Conservation (phyloP, 2,797 vertebrate genomes). For the Sebastes reedi region DNA sequence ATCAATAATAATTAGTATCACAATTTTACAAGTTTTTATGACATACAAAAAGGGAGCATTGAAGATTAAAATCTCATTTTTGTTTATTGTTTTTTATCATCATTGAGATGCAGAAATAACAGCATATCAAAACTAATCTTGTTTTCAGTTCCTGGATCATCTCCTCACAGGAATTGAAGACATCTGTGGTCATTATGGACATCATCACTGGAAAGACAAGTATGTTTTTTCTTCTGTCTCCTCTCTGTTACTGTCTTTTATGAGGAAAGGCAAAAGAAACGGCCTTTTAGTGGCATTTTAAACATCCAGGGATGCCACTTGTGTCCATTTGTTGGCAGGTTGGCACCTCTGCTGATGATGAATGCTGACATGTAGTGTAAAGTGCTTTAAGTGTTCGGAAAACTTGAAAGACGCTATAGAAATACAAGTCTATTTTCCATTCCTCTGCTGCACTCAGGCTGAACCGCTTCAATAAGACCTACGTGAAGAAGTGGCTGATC, state of each 20-base stretch:
- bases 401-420: too few relatives aligned
- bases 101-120: neutral
- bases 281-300: neutral
- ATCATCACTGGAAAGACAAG: constrained; percentile 98
- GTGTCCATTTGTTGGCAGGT: neutral
- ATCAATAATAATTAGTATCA: neutral
- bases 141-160: constrained; percentile 91
- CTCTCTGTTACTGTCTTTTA: neutral
- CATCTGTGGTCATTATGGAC: constrained; percentile 94
- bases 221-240: constrained; percentile 66
- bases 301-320: neutral
- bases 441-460: constrained; percentile 78
- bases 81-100: neutral
- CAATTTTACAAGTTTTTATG: neutral
- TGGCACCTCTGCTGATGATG: too few relatives aligned
- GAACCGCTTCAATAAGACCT: constrained; percentile 94
- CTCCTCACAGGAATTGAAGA: constrained; percentile 94
- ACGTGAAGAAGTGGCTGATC: constrained; percentile 93
- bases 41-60: neutral
- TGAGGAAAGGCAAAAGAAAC: neutral
- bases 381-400: too few relatives aligned
- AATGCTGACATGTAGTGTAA: too few relatives aligned
- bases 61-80: neutral
- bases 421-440: too few relatives aligned
- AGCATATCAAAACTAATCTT: neutral